Percentiles rank a stretch among this genome's conserved stretches.
Conservation (phyloP, 2,113 vertebrate species). For the Redunca redunca region DNA sequence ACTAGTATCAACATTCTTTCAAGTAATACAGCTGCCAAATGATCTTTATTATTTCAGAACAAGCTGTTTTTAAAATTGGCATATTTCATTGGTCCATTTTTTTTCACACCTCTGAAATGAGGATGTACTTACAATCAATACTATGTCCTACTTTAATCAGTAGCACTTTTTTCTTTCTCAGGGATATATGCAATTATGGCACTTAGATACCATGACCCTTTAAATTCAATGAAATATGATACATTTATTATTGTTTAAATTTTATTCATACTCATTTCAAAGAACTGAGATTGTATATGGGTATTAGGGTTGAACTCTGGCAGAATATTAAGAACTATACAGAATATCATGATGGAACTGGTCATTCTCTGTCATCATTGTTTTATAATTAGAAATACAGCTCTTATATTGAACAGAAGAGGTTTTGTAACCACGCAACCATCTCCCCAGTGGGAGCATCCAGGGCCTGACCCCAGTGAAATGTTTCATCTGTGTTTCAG, state of each 20-base stretch:
- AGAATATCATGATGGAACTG: background rate
- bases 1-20: background rate
- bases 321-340: constrained; percentile 12
- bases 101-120: background rate
- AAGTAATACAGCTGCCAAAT: background rate
- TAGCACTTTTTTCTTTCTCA: background rate
- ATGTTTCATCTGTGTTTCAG: constrained; percentile 60
- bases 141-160: background rate
- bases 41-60: background rate
- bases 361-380: constrained; percentile 52
- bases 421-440: constrained; percentile 50
- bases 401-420: constrained; percentile 52
- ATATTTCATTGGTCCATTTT: background rate
- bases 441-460: constrained; percentile 65
- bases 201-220: background rate
- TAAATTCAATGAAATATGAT: constrained; percentile 20
- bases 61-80: background rate
- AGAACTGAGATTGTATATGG: background rate
- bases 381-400: constrained; percentile 67
- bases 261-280: constrained; percentile 32
- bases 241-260: constrained; percentile 31
- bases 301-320: background rate
- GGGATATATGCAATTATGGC: background rate
- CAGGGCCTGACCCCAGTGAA: constrained; percentile 50
- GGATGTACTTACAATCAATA: background rate